These are phyloP conservation scores for Aphodius sticticus DNA, from an alignment of 2,888 invertebrate genomes.

Conservation along the genomic window DNA sequence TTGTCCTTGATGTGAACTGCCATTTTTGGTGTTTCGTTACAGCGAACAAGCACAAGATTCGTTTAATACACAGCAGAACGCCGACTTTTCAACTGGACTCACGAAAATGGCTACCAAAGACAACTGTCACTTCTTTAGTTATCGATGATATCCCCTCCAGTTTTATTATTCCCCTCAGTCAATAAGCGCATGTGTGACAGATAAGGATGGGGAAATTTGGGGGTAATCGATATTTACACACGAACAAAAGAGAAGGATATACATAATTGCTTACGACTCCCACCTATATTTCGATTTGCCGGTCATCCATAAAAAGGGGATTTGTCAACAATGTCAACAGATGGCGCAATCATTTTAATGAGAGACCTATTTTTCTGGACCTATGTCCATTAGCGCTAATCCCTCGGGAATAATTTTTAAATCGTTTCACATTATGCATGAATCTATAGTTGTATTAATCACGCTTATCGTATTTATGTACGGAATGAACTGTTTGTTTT, in stretches of 20 bases:
- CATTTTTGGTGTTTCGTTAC: slow-evolving; percentile 39
- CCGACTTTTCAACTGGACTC: background rate
- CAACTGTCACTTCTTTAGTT: background rate
- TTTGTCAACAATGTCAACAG: too few relatives aligned
- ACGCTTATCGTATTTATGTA: too few relatives aligned
- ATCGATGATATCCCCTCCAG: background rate
- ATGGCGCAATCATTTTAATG: too few relatives aligned
- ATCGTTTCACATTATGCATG: background rate
- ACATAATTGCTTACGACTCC: too few relatives aligned
- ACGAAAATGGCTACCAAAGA: slow-evolving; percentile 4
- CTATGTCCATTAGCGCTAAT: too few relatives aligned
- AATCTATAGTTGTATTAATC: background rate
- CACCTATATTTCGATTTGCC: too few relatives aligned
- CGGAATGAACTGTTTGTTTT: too few relatives aligned
- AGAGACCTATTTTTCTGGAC: too few relatives aligned
- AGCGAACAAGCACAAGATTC: background rate
- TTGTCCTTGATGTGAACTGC: slow-evolving; percentile 65
- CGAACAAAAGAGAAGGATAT: background rate
- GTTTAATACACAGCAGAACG: background rate
- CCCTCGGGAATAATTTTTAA: background rate
- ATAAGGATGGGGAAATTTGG: background rate
- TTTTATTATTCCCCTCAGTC: background rate
- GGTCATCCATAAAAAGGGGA: too few relatives aligned
- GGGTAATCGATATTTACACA: background rate
- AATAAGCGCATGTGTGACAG: background rate